Base-by-base conservation (phyloP, 2,797 vertebrate species). In the Mus caroli region DNA sequence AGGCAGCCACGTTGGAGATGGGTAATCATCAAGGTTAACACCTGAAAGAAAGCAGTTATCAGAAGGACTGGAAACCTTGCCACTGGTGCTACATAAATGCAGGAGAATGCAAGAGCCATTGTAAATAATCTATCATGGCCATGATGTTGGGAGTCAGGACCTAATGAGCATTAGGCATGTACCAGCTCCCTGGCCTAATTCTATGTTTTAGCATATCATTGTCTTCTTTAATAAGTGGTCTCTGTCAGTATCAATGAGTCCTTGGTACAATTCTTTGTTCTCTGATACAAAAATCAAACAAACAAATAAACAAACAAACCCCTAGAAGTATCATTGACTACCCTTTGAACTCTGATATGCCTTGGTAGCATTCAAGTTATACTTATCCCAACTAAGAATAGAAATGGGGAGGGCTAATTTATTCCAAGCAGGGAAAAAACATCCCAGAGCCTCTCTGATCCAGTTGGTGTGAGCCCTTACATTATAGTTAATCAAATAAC, bases 321-420 rank as follows among this genome's bases (percentile, higher is more conserved):
- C 17, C 62, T 50, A n/a, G 19, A 67, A 85, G 50, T 69, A 46
- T 86, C 62, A 86, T 13, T 69, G 43, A 31, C 6, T n/a, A 34
- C 12, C 20, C 34, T 69, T 24, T 85, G 62, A 85, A 50, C 83
- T n/a, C 19, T 69, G 12, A 52, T n/a, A 20, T 31, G 22, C 1
- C n/a, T 17, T 52, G 11, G 31, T 50, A n/a, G 28, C 28, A 67
- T 95, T 96, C 43, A 67, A n/a, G 22, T 34, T 98, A 78, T 96
- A 91, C 92, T 95, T 83, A 95, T 52, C 37, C 96, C 92, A 64
- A 94, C 0, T 94, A 97, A 97, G 96, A 75, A 95, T 0, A 97
- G 96, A 97, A 97, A 96, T 94, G 92, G 71, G 83, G 94, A 91
- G 79, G 34, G 52, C 76, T 91, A 96, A 95, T 98, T 97, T 97